A percentile compares a stretch with the other conserved stretches of the same genome.
phyloP scores from a whole-genome alignment of 2,888 invertebrate species.

The Netelia inedita region DNA sequence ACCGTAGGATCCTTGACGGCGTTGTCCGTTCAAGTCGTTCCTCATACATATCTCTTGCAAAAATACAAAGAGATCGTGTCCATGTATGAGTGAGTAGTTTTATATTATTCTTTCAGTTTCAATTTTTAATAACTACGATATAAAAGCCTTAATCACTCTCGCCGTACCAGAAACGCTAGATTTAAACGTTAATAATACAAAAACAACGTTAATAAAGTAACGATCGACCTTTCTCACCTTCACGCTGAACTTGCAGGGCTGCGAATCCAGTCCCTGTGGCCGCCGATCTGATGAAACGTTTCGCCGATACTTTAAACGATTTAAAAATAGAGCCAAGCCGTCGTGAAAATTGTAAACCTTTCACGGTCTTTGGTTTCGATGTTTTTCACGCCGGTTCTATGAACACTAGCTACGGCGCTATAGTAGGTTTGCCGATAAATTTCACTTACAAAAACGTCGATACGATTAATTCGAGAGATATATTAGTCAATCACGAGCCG shows the following conservation, averaged over 20 bases:
- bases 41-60: slow-evolving; percentile 88
- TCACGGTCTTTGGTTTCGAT: slow-evolving; percentile 91
- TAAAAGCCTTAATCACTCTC: neutral
- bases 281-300: slow-evolving; percentile 85
- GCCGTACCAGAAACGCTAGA: no score
- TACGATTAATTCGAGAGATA: slow-evolving; percentile 87
- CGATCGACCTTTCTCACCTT: neutral
- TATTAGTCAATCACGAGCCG: slow-evolving; percentile 87
- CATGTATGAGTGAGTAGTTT: slow-evolving; percentile 87
- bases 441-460: slow-evolving; percentile 87
- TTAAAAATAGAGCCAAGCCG: slow-evolving; percentile 86
- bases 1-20: slow-evolving; percentile 6
- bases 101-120: slow-evolving; percentile 38
- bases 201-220: neutral
- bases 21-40: slow-evolving; percentile 82
- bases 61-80: slow-evolving; percentile 88
- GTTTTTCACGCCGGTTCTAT: slow-evolving; percentile 89
- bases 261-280: slow-evolving; percentile 87
- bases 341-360: slow-evolving; percentile 87
- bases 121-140: neutral
- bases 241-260: slow-evolving; percentile 85
- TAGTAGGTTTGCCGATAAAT: slow-evolving; percentile 91
- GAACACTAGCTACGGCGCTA: slow-evolving; percentile 87
- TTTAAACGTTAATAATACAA: neutral
- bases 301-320: slow-evolving; percentile 87